phyloP scores from a whole-genome alignment of 1,140 invertebrate species.

The Tetramorium alpestre region DNA sequence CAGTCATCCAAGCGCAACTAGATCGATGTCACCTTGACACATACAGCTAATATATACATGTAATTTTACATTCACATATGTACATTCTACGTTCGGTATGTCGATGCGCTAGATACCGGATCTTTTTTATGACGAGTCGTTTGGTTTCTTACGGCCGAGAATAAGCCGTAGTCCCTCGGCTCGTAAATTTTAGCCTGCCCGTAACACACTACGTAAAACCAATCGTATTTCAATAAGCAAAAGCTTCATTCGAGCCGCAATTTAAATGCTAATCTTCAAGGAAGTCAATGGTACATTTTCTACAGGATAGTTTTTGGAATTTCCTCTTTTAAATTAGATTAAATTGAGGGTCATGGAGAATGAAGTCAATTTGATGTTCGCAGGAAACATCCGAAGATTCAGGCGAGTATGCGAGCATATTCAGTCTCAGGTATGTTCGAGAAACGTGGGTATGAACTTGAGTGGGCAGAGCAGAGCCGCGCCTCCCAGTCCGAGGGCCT shows the following conservation, averaged over 20 bases:
- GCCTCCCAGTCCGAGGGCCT: conserved; percentile 90
- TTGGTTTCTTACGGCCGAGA: neutral
- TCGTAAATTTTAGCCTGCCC: neutral
- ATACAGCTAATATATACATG: conserved; percentile 45
- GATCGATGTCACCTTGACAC: conserved; percentile 78
- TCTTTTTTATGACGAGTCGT: conserved; percentile 44
- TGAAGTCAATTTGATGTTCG: conserved; percentile 22
- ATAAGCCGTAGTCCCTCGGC: neutral
- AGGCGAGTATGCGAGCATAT: conserved; percentile 98
- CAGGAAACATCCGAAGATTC: conserved; percentile 97
- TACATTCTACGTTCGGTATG: neutral
- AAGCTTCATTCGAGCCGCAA: neutral
- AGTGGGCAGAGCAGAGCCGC: conserved; percentile 88
- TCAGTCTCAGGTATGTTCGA: conserved; percentile 93
- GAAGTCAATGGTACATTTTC: neutral
- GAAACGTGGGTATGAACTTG: conserved; percentile 82
- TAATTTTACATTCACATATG: conserved; percentile 39
- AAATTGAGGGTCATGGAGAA: neutral
- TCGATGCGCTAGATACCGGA: neutral
- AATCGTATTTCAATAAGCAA: neutral
- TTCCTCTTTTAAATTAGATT: neutral
- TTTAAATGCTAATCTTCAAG: neutral
- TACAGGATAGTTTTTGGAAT: neutral
- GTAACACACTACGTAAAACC: neutral
- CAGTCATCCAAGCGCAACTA: conserved; percentile 77